phyloP scores from a whole-genome alignment of 37 sponge, comb jelly and placozoan genomes.

The Oscarella lobularis region DNA sequence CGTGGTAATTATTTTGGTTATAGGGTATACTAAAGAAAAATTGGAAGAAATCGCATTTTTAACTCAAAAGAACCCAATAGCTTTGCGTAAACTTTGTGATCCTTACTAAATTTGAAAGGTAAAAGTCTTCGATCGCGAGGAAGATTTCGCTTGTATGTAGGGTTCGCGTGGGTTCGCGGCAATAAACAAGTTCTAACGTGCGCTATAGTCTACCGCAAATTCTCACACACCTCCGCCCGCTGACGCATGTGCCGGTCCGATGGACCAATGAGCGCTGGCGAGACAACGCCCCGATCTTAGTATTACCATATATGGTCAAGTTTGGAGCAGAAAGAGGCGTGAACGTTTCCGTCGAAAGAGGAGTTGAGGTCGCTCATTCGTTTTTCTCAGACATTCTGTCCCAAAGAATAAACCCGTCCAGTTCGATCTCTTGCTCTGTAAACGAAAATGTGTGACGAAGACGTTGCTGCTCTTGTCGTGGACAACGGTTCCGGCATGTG shows the following conservation, averaged over 20 bases:
- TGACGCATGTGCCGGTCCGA: background rate
- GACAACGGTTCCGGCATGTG: constrained; percentile 99
- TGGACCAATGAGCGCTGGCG: background rate
- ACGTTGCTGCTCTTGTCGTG: constrained; percentile 98
- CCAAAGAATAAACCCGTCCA: too few species aligned
- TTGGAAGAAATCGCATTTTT: background rate
- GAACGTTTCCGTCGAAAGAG: background rate
- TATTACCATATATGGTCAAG: background rate
- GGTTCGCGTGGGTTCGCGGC: background rate
- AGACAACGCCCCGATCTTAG: background rate
- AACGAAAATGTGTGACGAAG: constrained; percentile 98
- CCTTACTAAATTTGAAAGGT: background rate
- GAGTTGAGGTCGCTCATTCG: too few species aligned
- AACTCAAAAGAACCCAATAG: background rate
- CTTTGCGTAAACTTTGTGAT: background rate
- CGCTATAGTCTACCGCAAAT: too few species aligned
- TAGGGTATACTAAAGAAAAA: background rate
- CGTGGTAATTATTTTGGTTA: background rate
- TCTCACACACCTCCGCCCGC: too few species aligned
- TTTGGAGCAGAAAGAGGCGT: background rate
- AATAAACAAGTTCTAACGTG: too few species aligned
- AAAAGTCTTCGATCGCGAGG: too few species aligned
- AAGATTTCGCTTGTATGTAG: background rate
- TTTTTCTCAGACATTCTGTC: too few species aligned
- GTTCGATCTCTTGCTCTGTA: too few species aligned